Percentiles rank a stretch among this genome's conserved stretches.
Evolutionary conservation across 2,797 vertebrate genomes (phyloP).

Genomic region (Tenualosa thibaudeaui): DNA sequence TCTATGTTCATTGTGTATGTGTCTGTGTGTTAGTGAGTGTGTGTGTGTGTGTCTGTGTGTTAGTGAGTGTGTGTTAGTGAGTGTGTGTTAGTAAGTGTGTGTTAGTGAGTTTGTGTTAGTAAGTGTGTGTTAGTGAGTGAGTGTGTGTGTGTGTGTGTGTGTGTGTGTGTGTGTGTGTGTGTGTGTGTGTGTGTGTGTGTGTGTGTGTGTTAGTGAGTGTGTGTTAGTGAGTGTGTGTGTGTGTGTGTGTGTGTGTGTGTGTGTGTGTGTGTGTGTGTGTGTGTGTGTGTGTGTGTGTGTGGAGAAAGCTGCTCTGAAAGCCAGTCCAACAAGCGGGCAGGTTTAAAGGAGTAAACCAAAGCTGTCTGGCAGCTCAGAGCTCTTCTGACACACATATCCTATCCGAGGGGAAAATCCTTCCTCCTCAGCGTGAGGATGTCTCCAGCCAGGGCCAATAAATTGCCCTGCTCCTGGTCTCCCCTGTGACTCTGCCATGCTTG

Average conservation of each 20-base stretch:
- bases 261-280: neutral
- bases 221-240: neutral
- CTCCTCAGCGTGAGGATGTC: conserved; percentile 30
- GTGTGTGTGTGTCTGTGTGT: too few species aligned
- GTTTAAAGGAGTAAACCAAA: neutral
- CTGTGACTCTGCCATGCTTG: conserved; percentile 18
- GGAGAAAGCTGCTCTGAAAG: neutral
- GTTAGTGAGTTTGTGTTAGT: too few species aligned
- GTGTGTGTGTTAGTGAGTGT: neutral
- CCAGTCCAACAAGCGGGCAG: neutral
- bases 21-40: too few species aligned
- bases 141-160: neutral
- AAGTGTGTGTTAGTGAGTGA: too few species aligned
- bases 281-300: neutral
- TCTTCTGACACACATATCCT: conserved; percentile 38
- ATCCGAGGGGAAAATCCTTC: conserved; percentile 32
- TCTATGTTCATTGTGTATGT: too few species aligned
- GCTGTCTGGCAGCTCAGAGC: neutral
- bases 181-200: too few species aligned
- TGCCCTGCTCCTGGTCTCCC: conserved; percentile 17
- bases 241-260: neutral
- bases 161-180: neutral
- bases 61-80: too few species aligned
- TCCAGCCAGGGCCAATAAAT: conserved; percentile 46
- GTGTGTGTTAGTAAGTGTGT: too few species aligned